Base-by-base conservation (phyloP, 2,797 vertebrate species). In the Sternotherus odoratus region DNA sequence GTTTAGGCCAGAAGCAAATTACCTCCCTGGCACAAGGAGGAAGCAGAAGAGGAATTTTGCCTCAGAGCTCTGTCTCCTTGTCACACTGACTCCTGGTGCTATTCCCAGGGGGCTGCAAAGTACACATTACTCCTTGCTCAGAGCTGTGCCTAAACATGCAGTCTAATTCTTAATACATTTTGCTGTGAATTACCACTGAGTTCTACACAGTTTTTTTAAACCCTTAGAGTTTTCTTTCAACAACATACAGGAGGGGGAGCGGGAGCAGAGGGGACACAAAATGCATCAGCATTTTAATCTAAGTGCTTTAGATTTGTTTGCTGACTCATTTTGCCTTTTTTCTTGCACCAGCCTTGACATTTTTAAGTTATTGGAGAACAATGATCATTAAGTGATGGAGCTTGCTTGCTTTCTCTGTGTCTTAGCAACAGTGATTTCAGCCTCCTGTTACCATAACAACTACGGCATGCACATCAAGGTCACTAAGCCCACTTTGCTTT, bases 371-470 rank as follows among this genome's bases (percentile, higher is more conserved):
- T 93, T 92, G 30, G 82, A 95, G 93, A 96, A 93, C 93, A 97
- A 94, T 98, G 98, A 97, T 97, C 97, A 97, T 95, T 94, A 98
- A 97, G 94, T 94, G 95, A 96, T 91, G 93, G 95, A 96, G 95
- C 97, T 87, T 93, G 96, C 94, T 94, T 97, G 92, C 87, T 95
- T 97, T 97, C 96, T 93, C 88, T 89, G 91, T 97, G 97, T 98
- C 97, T 96, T 98, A 97, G 98, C 98, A 98, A 98, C 97, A 97
- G 91, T 79, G 88, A 98, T 96, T 98, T 98, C 75, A 91, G 97
- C 98, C 96, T 92, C 91, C 91, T 95, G 99, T 99, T 99, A 97
- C 99, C 98, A 99, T 99, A 98, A 98, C 98, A 98, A 99, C 98
- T 77, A 90, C 28, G 87, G 97, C 96, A 91, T 95, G 97, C 97